phyloP scores from a whole-genome alignment of 2,888 invertebrate species.

The Amphimallon solstitiale region DNA sequence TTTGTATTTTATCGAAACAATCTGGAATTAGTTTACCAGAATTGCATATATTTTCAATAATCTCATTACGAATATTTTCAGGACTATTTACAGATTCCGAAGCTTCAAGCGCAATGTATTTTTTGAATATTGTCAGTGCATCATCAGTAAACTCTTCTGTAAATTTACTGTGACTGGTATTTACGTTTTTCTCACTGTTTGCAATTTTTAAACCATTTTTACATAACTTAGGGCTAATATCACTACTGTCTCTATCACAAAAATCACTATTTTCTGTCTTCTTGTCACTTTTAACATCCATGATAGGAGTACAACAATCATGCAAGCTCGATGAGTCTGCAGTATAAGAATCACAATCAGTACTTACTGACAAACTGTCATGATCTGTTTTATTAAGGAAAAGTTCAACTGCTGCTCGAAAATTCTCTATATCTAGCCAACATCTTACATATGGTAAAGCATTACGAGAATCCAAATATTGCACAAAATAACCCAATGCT shows the following conservation, averaged over 20 bases:
- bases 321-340: slow-evolving; percentile 59
- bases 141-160: slow-evolving; percentile 63
- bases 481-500: slow-evolving; percentile 84
- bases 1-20: slow-evolving; percentile 80
- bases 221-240: slow-evolving; percentile 55
- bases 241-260: slow-evolving; percentile 58
- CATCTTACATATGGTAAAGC: slow-evolving; percentile 75
- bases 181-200: slow-evolving; percentile 25
- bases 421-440: slow-evolving; percentile 80
- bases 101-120: slow-evolving; percentile 78
- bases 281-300: slow-evolving; percentile 40
- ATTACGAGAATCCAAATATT: slow-evolving; percentile 83
- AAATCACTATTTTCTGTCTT: slow-evolving; percentile 43
- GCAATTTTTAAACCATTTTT: slow-evolving; percentile 45
- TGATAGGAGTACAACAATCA: slow-evolving; percentile 54
- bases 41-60: slow-evolving; percentile 75
- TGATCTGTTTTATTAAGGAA: slow-evolving; percentile 53
- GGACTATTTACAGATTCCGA: slow-evolving; percentile 70
- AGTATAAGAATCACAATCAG: slow-evolving; percentile 62
- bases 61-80: slow-evolving; percentile 68
- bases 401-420: slow-evolving; percentile 63
- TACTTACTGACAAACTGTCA: slow-evolving; percentile 63
- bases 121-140: slow-evolving; percentile 79
- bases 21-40: slow-evolving; percentile 73
- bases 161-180: slow-evolving; percentile 41